phyloP scores from a whole-genome alignment of 1,140 invertebrate genomes.

The Camponotus floridanus region DNA sequence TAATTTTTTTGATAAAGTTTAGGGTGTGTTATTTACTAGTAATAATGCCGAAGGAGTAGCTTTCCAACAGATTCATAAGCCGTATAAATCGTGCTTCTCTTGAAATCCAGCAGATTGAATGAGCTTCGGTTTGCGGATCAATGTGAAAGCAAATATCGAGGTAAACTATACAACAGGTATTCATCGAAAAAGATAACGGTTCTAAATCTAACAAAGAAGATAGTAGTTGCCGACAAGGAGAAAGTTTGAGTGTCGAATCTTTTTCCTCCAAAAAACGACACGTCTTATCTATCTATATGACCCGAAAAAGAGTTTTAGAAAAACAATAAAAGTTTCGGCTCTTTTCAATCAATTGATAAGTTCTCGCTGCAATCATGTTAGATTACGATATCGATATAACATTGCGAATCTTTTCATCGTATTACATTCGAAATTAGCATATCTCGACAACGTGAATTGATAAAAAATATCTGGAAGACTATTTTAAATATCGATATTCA shows the following conservation, averaged over 20 bases:
- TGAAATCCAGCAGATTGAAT: background rate
- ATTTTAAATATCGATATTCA: no score
- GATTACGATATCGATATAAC: background rate
- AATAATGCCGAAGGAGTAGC: background rate
- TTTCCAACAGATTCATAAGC: background rate
- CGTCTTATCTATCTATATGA: no score
- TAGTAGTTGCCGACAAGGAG: no score
- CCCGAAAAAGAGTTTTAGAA: no score
- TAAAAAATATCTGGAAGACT: background rate
- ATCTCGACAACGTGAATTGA: background rate
- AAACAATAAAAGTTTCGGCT: no score
- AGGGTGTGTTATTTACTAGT: background rate
- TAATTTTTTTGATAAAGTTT: background rate
- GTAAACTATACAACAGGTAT: constrained; percentile 8
- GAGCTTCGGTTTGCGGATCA: background rate
- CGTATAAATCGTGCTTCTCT: background rate
- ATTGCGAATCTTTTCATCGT: background rate
- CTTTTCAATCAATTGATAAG: no score
- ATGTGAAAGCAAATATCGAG: constrained; percentile 24
- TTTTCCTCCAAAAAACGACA: no score
- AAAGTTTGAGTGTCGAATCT: no score
- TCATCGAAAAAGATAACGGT: background rate
- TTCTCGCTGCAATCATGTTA: background rate
- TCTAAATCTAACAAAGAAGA: background rate
- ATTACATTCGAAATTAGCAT: background rate